Conservation (phyloP, 2,797 vertebrate species). For the Okamejei kenojei region DNA sequence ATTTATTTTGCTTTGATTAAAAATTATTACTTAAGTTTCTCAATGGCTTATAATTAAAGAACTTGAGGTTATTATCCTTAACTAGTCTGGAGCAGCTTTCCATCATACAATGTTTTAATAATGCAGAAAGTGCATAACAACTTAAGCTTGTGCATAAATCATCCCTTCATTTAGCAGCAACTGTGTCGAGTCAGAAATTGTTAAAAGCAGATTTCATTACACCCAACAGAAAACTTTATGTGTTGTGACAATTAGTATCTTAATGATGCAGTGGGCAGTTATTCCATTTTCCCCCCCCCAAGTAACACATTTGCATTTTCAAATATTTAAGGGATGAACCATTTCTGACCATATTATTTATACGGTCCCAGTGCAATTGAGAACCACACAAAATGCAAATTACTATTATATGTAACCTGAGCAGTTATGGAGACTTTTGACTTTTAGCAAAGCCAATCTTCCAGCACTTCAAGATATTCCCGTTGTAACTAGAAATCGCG, state of each 20-base stretch:
- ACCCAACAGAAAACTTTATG: constrained; percentile 32
- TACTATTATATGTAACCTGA: not conserved
- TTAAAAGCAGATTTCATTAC: constrained; percentile 37
- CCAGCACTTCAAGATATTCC: not conserved
- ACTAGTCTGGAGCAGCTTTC: constrained; percentile 45
- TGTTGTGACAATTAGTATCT: constrained; percentile 21
- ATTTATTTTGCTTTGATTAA: constrained; percentile 61
- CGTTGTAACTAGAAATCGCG: not conserved
- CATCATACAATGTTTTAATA: constrained; percentile 38
- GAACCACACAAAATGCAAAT: not conserved
- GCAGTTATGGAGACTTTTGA: not conserved
- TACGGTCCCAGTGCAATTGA: not conserved
- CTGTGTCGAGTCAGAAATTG: constrained; percentile 31
- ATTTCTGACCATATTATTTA: not conserved
- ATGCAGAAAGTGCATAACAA: constrained; percentile 21
- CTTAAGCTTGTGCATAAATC: constrained; percentile 33
- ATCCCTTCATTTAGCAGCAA: constrained; percentile 23
- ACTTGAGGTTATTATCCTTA: constrained; percentile 64
- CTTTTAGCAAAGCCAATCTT: not conserved
- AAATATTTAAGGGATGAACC: constrained; percentile 15
- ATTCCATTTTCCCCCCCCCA: not conserved
- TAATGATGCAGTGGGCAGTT: not conserved
- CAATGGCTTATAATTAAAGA: constrained; percentile 52
- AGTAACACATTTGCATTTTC: not conserved
- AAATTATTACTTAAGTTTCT: constrained; percentile 55